phyloP scores from a whole-genome alignment of 2,888 invertebrate genomes.

The Hyposoter dolosus region DNA sequence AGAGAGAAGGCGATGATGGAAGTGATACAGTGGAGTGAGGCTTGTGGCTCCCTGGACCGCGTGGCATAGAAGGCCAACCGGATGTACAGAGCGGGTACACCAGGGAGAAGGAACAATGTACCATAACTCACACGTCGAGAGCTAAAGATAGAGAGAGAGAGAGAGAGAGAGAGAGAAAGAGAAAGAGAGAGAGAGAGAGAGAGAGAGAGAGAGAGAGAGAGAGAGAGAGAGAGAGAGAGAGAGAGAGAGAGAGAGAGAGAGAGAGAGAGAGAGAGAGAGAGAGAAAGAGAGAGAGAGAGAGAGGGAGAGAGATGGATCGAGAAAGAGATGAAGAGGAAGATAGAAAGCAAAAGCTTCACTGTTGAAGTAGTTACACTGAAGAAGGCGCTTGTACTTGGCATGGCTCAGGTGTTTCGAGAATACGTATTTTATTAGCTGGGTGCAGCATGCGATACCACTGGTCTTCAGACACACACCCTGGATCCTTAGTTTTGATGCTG shows the following conservation, averaged over 20 bases:
- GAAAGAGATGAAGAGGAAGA: slow-evolving; percentile 40
- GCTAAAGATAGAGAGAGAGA: slow-evolving; percentile 15
- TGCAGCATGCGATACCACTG: slow-evolving; percentile 16
- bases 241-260: slow-evolving; percentile 19
- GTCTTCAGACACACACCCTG: slow-evolving; percentile 17
- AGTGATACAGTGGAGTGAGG: slow-evolving; percentile 64
- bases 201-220: not conserved
- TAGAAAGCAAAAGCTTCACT: slow-evolving; percentile 12
- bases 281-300: slow-evolving; percentile 34
- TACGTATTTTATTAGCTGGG: slow-evolving; percentile 37
- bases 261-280: not conserved
- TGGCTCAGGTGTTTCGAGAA: slow-evolving; percentile 45
- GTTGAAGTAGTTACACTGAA: slow-evolving; percentile 47
- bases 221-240: slow-evolving; percentile 27
- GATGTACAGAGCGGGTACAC: slow-evolving; percentile 59
- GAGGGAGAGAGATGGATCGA: not conserved
- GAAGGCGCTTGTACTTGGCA: slow-evolving; percentile 50
- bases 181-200: slow-evolving; percentile 17
- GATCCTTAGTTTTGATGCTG: slow-evolving; percentile 42
- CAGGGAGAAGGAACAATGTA: slow-evolving; percentile 77
- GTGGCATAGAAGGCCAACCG: slow-evolving; percentile 50
- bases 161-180: slow-evolving; percentile 32
- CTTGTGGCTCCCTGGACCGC: slow-evolving; percentile 74
- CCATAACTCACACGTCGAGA: slow-evolving; percentile 75
- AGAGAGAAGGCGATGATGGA: slow-evolving; percentile 32